These are phyloP conservation scores for Ceratosolen solmsi DNA, from an alignment of 1,140 invertebrate genomes.

Conservation along the genomic window DNA sequence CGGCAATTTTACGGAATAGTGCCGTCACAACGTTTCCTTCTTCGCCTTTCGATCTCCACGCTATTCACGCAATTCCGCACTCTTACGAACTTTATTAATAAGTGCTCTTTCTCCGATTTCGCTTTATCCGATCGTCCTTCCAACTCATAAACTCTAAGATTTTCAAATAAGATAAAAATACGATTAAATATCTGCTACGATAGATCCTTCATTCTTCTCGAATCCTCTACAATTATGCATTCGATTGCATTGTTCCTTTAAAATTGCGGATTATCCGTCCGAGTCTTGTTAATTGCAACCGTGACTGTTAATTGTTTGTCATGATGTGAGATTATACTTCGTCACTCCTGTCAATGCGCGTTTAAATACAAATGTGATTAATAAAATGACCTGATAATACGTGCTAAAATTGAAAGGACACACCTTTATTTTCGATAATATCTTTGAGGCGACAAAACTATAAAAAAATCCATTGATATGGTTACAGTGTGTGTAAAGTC, in stretches of 20 bases:
- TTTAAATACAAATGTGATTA: neutral
- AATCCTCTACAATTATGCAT: neutral
- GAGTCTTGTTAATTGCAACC: too few species aligned
- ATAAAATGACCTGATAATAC: neutral
- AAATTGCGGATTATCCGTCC: too few species aligned
- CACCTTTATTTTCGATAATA: too few species aligned
- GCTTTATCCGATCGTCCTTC: neutral
- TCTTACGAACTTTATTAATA: conserved; percentile 32
- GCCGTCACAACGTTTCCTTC: conserved; percentile 10
- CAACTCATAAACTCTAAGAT: neutral
- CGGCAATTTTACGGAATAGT: conserved; percentile 3
- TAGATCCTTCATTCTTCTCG: neutral
- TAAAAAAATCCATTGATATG: too few species aligned
- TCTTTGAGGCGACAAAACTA: too few species aligned
- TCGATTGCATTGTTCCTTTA: neutral
- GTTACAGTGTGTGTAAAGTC: too few species aligned
- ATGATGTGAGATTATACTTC: too few species aligned
- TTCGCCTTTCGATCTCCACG: neutral
- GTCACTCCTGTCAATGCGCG: neutral
- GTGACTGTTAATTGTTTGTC: too few species aligned
- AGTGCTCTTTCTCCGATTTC: neutral
- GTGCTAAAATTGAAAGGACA: neutral
- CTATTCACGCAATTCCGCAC: neutral
- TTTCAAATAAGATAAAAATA: conserved; percentile 18
- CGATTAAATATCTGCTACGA: neutral